phyloP scores from a whole-genome alignment of 2,888 invertebrate species.

The Diaperis boleti region DNA sequence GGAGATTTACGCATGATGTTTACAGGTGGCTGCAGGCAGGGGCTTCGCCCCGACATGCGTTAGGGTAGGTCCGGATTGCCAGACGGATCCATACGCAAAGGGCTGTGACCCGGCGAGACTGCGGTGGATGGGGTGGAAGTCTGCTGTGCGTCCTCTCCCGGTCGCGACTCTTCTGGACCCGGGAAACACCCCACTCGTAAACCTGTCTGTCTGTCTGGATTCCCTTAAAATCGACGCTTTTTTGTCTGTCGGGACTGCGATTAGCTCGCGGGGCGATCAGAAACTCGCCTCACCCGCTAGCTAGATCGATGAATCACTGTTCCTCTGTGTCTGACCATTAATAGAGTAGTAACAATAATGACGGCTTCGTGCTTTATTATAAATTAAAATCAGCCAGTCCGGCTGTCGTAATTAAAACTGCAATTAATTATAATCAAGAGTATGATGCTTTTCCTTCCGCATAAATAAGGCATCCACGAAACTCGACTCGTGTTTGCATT shows the following conservation, averaged over 20 bases:
- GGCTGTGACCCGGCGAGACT: constrained; percentile 56
- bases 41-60: constrained; percentile 38
- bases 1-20: constrained; percentile 35
- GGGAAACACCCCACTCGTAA: constrained; percentile 23
- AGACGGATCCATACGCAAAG: constrained; percentile 52
- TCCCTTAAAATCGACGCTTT: too few relatives aligned
- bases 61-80: constrained; percentile 53
- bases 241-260: too few relatives aligned
- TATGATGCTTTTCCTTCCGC: constrained; percentile 37
- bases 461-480: constrained; percentile 34
- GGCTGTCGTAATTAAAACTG: constrained; percentile 44
- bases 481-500: constrained; percentile 30
- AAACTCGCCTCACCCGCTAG: too few relatives aligned
- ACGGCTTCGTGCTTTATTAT: constrained; percentile 26
- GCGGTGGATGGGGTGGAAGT: constrained; percentile 49
- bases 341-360: constrained; percentile 25
- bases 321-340: too few relatives aligned
- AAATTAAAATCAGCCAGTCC: constrained; percentile 32
- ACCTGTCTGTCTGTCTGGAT: too few relatives aligned
- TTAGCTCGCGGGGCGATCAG: too few relatives aligned
- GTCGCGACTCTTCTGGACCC: constrained; percentile 27
- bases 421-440: constrained; percentile 43
- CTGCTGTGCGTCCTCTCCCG: constrained; percentile 34
- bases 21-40: constrained; percentile 41
- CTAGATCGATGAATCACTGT: not conserved